These are phyloP conservation scores for Ceratosolen fusciceps DNA, from an alignment of 1,140 invertebrate species.

Conservation along the genomic window DNA sequence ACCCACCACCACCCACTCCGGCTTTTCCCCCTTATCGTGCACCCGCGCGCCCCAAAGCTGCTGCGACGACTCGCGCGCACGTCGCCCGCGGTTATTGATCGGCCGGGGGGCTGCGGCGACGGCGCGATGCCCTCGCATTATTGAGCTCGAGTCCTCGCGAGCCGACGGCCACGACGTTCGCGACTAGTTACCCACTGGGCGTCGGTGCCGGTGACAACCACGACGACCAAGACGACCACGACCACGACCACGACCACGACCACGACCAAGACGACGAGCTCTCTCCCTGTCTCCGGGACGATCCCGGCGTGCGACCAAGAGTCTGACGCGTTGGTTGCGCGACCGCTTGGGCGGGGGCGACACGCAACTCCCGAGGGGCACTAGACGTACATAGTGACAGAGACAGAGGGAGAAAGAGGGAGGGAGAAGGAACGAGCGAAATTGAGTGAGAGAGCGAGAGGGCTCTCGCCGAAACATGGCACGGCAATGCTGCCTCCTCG, in stretches of 20 bases:
- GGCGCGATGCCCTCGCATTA: not conserved
- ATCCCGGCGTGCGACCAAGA: not conserved
- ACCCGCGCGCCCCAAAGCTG: not conserved
- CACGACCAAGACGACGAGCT: too few relatives aligned
- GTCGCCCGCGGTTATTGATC: constrained; percentile 12
- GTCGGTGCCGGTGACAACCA: not conserved
- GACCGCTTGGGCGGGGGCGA: not conserved
- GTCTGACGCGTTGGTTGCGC: not conserved
- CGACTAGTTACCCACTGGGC: not conserved
- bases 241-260: too few relatives aligned
- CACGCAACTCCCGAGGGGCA: too few relatives aligned
- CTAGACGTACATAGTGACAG: not conserved
- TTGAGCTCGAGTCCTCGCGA: not conserved
- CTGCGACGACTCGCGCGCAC: not conserved
- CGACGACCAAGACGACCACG: too few relatives aligned
- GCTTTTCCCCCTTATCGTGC: too few relatives aligned
- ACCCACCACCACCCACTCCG: too few relatives aligned
- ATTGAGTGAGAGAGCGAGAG: not conserved
- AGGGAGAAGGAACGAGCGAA: constrained; percentile 5
- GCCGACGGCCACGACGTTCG: not conserved
- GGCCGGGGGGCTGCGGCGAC: constrained; percentile 6
- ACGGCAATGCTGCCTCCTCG: constrained; percentile 2
- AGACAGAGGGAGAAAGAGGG: constrained; percentile 15
- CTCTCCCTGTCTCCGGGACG: too few relatives aligned
- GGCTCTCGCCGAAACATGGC: constrained; percentile 37